These are phyloP conservation scores for Eublepharis macularius DNA, from an alignment of 2,113 vertebrate species.

Conservation along the genomic window DNA sequence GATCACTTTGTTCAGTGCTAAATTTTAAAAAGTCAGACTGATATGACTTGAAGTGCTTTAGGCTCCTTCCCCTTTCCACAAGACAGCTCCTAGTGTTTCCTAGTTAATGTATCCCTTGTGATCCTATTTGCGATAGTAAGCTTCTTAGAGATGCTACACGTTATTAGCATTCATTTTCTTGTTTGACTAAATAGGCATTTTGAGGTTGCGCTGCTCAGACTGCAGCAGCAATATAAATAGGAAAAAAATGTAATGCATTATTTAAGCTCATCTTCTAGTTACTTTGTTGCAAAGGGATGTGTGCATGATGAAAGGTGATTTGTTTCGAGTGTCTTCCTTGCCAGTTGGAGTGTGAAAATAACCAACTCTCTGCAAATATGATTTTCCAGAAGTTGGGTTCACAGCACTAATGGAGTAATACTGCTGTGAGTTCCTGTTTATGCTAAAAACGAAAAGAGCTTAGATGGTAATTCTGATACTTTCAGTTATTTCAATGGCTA, in stretches of 20 bases:
- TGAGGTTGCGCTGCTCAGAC: slow-evolving; percentile 37
- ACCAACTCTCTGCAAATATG: slow-evolving; percentile 25
- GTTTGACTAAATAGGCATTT: slow-evolving; percentile 52
- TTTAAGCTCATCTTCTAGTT: slow-evolving; percentile 43
- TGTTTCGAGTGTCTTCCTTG: slow-evolving; percentile 45
- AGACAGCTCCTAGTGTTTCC: neutral
- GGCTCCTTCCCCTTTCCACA: neutral
- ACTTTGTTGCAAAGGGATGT: slow-evolving; percentile 32
- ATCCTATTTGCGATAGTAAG: slow-evolving; percentile 26
- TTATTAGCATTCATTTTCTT: slow-evolving; percentile 50
- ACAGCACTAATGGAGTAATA: slow-evolving; percentile 1
- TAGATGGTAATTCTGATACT: neutral
- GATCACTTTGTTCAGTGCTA: slow-evolving; percentile 33
- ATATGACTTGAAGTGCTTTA: slow-evolving; percentile 17
- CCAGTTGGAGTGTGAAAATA: slow-evolving; percentile 45
- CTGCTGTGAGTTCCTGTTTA: neutral
- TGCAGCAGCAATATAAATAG: slow-evolving; percentile 39
- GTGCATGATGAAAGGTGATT: slow-evolving; percentile 38
- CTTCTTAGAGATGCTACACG: neutral
- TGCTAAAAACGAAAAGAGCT: slow-evolving; percentile 21
- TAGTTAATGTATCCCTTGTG: slow-evolving; percentile 34
- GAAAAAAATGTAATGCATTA: slow-evolving; percentile 4
- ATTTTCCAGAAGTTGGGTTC: slow-evolving; percentile 8
- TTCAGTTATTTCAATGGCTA: neutral
- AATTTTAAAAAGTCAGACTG: slow-evolving; percentile 28